Percentiles rank a stretch among this genome's conserved stretches.
phyloP scores from a whole-genome alignment of 1,140 invertebrate species.

The Anastrepha ludens region DNA sequence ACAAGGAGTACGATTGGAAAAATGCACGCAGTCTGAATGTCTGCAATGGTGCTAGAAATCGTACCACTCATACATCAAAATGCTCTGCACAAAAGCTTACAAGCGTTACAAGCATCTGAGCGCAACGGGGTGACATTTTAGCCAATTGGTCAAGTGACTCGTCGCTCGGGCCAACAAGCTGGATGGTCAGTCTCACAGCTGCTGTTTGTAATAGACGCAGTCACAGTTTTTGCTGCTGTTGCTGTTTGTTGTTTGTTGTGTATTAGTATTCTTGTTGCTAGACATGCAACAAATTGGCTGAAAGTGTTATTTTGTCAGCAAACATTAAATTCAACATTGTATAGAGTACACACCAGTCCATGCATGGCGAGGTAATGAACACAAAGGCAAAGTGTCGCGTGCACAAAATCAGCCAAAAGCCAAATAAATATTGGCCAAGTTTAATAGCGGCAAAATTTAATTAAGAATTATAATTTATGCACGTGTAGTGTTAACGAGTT shows the following conservation, averaged over 20 bases:
- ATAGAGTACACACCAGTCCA: not conserved
- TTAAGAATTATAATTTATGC: conserved; percentile 51
- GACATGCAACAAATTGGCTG: conserved; percentile 29
- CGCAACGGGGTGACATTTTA: conserved; percentile 14
- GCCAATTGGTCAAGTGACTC: not conserved
- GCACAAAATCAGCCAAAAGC: conserved; percentile 50
- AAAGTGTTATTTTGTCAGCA: conserved; percentile 48
- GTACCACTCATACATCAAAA: not conserved
- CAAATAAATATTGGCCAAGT: conserved; percentile 44
- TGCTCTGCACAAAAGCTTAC: not conserved
- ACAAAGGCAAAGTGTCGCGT: conserved; percentile 29
- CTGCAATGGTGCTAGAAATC: not conserved
- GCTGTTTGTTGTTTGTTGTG: not conserved
- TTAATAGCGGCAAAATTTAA: conserved; percentile 43
- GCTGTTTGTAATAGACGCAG: not conserved
- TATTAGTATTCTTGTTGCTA: not conserved
- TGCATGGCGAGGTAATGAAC: not conserved
- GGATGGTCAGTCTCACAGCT: not conserved
- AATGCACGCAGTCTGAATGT: too few species aligned
- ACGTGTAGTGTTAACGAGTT: conserved; percentile 44
- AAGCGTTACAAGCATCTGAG: not conserved
- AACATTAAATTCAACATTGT: conserved; percentile 38
- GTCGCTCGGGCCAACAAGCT: not conserved
- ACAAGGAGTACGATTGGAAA: too few species aligned
- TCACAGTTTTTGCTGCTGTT: not conserved